Percentiles rank a stretch among this genome's conserved stretches.
Conservation (phyloP, 37 sponge, comb jelly and placozoan genomes). For the Spongilla lacustris region DNA sequence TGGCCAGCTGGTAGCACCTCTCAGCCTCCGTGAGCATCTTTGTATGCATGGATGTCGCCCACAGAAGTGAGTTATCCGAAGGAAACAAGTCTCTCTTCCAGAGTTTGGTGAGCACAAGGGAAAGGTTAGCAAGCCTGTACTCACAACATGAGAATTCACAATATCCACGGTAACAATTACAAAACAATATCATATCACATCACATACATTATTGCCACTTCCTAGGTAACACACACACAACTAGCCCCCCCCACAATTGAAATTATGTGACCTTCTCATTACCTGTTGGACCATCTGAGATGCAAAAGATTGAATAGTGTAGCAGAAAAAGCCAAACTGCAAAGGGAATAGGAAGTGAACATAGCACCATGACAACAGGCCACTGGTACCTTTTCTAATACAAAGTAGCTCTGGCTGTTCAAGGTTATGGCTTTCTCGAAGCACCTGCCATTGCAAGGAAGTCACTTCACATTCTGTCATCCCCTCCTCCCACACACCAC, state of each 20-base stretch:
- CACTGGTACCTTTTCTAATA: slow-evolving; percentile 60
- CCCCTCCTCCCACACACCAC: no score
- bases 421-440: slow-evolving; percentile 66
- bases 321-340: slow-evolving; percentile 76
- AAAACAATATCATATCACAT: no score
- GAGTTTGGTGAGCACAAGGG: neutral
- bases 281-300: slow-evolving; percentile 50
- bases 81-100: slow-evolving; percentile 5
- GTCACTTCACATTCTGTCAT: neutral
- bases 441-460: slow-evolving; percentile 35
- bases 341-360: neutral
- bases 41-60: slow-evolving; percentile 14
- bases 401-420: slow-evolving; percentile 50
- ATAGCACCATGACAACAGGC: neutral
- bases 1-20: slow-evolving; percentile 44
- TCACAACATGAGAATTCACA: no score
- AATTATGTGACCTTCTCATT: no score
- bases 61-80: neutral
- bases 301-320: slow-evolving; percentile 56
- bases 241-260: no score
- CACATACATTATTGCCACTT: no score
- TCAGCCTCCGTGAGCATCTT: slow-evolving; percentile 31
- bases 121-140: no score
- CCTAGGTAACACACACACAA: no score
- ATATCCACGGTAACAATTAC: no score